Evolutionary conservation across 2,797 vertebrate genomes (phyloP), one percentile per base, ranked within the genome.

Genomic region (Trachurus trachurus): DNA sequence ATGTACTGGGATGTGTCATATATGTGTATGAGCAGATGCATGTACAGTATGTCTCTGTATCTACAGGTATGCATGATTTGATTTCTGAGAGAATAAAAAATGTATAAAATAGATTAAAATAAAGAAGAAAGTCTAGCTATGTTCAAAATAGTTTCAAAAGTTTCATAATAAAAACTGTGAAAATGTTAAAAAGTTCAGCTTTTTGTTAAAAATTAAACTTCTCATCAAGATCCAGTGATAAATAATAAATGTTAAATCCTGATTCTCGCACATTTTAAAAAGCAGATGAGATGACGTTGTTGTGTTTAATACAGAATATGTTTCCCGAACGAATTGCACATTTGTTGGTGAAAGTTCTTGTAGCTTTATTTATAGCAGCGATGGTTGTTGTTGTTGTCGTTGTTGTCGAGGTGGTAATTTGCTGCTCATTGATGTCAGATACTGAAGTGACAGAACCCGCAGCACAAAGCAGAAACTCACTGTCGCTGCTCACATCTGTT

Each of bases 361-460:
- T 15, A 58, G 57, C 21, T n/a, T 54, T 15, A 47, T 65, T 60
- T 56, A 58, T 17, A 4, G 34, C 26, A 3, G 26, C 26, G 26
- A 26, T 3, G 26, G 53, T 17, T 37, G 16, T 34, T 60, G 19
- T 57, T 56, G 37, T 50, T 54, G 22, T 56, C 54, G 19, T 57
- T 56, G 37, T 52, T 56, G 22, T 56, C 49, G 40, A 26, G 26
- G 26, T 49, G n/a, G 2, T 52, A 59, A 47, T 62, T 62, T 62
- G 22, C 50, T 54, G 53, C 56, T 66, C 10, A 40, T 44, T 66
- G 37, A 49, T 34, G 58, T 52, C 42, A 42, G 17, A 70, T 0
- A 61, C 59, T 61, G 26, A 31, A 52, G 45, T 63, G 62, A 61
- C 9, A 47, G 10, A 45, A 71, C 15, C 39, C 42, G 26, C 61